Evolutionary conservation across 92 coral and sea anemone genomes (phyloP).

Genomic region (Phymanthus crucifer): DNA sequence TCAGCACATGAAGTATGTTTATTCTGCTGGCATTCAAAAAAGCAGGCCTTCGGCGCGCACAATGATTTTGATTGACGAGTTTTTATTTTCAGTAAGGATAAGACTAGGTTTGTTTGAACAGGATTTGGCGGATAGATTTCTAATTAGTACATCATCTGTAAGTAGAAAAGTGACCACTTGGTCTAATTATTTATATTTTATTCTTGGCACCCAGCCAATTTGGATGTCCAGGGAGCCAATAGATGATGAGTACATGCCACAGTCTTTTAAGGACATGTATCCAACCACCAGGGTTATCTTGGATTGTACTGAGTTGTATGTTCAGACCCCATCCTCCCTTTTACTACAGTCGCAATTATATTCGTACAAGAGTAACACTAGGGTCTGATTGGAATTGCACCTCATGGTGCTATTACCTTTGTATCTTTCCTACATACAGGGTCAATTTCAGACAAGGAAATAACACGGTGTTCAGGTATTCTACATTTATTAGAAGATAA

Average conservation of each 20-base stretch:
- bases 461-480: constrained; percentile 45
- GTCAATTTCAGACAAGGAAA: constrained; percentile 46
- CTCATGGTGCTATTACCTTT: constrained; percentile 54
- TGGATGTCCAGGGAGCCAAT: constrained; percentile 45
- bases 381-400: constrained; percentile 48
- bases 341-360: constrained; percentile 50
- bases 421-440: constrained; percentile 50
- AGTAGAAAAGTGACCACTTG: constrained; percentile 61
- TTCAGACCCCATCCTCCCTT: constrained; percentile 22
- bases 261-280: constrained; percentile 17
- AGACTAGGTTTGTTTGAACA: constrained; percentile 58
- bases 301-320: constrained; percentile 22
- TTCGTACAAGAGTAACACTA: constrained; percentile 45
- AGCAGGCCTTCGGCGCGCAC: constrained; percentile 33
- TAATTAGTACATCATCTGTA: constrained; percentile 39
- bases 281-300: constrained; percentile 15
- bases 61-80: constrained; percentile 46
- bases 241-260: constrained; percentile 10
- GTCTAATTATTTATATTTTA: constrained; percentile 50
- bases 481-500: constrained; percentile 45
- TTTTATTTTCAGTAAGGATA: constrained; percentile 52
- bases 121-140: constrained; percentile 60
- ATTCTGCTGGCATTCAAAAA: constrained; percentile 6
- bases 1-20: constrained; percentile 7
- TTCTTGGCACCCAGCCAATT: constrained; percentile 44